These are phyloP conservation scores for Aurelia sp. DNA, from an alignment of 30 jellyfish, hydroid and myxozoan genomes.

Conservation along the genomic window DNA sequence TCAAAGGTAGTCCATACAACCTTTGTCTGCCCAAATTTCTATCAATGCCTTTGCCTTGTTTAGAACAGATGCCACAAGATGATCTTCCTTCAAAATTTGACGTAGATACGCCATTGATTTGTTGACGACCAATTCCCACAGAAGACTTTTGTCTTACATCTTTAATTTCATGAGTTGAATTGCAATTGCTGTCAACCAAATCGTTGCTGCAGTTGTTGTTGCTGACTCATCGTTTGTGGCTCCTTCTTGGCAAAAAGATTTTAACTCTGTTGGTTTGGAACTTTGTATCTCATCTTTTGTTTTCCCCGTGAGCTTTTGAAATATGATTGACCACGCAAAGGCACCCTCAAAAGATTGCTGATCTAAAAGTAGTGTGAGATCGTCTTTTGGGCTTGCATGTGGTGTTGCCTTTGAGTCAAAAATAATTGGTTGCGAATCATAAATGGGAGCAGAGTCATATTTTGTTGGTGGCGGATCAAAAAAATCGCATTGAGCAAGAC, in stretches of 20 bases:
- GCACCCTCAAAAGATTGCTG: constrained; percentile 4
- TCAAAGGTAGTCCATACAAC: no score
- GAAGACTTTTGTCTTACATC: background rate
- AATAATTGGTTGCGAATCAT: no score
- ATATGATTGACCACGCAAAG: background rate
- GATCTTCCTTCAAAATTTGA: background rate
- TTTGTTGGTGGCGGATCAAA: no score
- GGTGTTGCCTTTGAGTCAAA: no score
- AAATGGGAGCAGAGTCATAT: no score
- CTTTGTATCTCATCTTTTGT: background rate
- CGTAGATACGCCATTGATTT: background rate
- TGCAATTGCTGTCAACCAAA: background rate
- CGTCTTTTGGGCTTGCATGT: background rate
- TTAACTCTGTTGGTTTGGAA: background rate
- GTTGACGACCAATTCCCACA: background rate
- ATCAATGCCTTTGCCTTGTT: background rate
- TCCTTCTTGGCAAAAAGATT: background rate
- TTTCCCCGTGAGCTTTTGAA: background rate
- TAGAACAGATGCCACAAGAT: background rate
- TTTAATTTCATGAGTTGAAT: background rate
- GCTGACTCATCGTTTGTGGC: background rate
- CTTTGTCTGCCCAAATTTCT: background rate
- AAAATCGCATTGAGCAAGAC: no score
- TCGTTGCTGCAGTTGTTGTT: background rate
- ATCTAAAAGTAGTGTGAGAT: background rate